Base-by-base conservation (phyloP, 2,797 vertebrate species). In the Delichon dasypus region DNA sequence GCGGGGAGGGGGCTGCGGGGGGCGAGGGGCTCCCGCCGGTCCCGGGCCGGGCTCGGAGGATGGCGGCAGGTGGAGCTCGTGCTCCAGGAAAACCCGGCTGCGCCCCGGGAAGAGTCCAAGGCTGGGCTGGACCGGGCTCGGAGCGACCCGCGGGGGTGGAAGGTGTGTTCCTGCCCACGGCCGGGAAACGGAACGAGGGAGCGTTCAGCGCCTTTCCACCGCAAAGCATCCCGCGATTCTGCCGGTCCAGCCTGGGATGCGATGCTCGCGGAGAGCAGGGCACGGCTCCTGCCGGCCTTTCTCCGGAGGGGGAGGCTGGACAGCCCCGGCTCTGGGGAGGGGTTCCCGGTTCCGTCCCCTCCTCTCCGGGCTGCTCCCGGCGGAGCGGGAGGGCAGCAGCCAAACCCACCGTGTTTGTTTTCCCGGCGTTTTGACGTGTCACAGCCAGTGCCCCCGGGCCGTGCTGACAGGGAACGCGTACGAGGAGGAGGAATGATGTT, bases 61-160 rank as follows among this genome's bases (percentile, higher is more conserved):
- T 1, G 77, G 90, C 96, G 45, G 92, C 85, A 96, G 96, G 57
- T 89, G 96, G 94, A 88, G 94, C 94, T 95, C 75, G 75, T 75
- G 95, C 10, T 82, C 85, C 83, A 86, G 68, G 45, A 93, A 93
- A 82, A n/a, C 26, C 45, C 17, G 8, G 47, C 70, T 23, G 30
- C 3, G 2, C 11, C 32, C 25, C 57, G 55, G 64, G 9, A 11
- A 22, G 27, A 2, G 29, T 11, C n/a, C 57, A 11, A 51, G 25
- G 20, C 29, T 64, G 0, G 50, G 65, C 17, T 38, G 55, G 62
- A 75, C 42, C 8, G 27, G 12, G 40, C 34, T 61, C 1, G 70
- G 50, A 51, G 36, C 42, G 1, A 0, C 19, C 22, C 3, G 78
- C 4, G 4, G 0, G 0, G 2, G 23, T 0, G 36, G 27, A 18